Evolutionary conservation across 2,888 invertebrate species (phyloP).

Genomic region (Tachina grossa): DNA sequence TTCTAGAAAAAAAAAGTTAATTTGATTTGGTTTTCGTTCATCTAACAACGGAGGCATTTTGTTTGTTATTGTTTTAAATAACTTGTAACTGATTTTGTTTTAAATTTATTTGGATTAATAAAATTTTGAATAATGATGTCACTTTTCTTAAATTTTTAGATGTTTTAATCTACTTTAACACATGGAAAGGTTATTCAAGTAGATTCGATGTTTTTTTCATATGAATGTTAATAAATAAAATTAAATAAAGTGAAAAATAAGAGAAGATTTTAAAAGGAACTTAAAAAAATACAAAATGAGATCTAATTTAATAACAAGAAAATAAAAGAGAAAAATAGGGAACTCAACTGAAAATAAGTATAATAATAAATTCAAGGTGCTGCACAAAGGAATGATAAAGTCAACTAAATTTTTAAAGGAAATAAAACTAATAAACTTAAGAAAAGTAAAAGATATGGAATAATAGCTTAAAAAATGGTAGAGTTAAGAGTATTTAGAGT

Average conservation of each 20-base stretch:
- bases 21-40: constrained; percentile 31
- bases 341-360: constrained; percentile 29
- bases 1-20: constrained; percentile 35
- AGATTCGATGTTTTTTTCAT: constrained; percentile 44
- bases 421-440: constrained; percentile 11
- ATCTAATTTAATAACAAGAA: constrained; percentile 4
- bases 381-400: constrained; percentile 48
- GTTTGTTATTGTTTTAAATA: constrained; percentile 32
- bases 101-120: constrained; percentile 53
- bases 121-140: constrained; percentile 64
- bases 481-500: constrained; percentile 43
- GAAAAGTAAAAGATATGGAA: constrained; percentile 18
- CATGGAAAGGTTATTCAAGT: constrained; percentile 64
- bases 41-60: constrained; percentile 78
- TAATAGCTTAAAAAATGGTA: constrained; percentile 43
- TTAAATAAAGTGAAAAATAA: constrained; percentile 40
- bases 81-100: constrained; percentile 32
- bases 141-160: constrained; percentile 22
- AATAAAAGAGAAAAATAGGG: constrained; percentile 30
- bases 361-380: constrained; percentile 44
- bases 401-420: constrained; percentile 8
- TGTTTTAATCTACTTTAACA: constrained; percentile 53
- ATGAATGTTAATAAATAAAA: constrained; percentile 68
- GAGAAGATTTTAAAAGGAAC: constrained; percentile 39
- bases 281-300: constrained; percentile 39